These are phyloP conservation scores for Epinotia brunnichana DNA, from an alignment of 2,888 invertebrate species.

Conservation along the genomic window DNA sequence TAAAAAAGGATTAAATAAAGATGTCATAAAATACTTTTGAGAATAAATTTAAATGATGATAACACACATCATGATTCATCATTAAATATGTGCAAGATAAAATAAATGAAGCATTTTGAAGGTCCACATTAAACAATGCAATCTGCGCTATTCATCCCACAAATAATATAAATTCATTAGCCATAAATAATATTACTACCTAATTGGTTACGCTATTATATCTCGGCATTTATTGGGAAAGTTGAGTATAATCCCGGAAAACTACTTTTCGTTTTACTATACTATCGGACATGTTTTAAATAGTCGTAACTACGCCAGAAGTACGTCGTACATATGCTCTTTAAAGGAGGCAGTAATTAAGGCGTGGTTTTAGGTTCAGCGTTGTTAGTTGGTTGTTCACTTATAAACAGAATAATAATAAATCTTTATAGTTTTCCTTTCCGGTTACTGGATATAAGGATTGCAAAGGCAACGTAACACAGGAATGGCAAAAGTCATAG, in stretches of 20 bases:
- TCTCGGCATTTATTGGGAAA: conserved; percentile 26
- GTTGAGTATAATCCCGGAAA: conserved; percentile 20
- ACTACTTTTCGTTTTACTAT: conserved; percentile 22
- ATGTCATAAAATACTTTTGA: too few species aligned
- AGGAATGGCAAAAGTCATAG: too few species aligned
- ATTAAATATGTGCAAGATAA: too few species aligned
- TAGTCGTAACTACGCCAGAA: not conserved
- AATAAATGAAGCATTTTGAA: not conserved
- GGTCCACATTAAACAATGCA: not conserved
- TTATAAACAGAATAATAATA: conserved; percentile 19
- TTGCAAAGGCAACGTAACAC: not conserved
- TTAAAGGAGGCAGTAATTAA: not conserved
- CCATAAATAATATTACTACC: conserved; percentile 27
- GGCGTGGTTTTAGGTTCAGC: conserved; percentile 26
- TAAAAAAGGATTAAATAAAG: too few species aligned
- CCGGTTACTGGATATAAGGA: not conserved
- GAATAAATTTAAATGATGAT: too few species aligned
- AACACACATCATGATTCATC: too few species aligned
- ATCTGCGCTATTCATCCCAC: not conserved
- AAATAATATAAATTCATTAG: conserved; percentile 2
- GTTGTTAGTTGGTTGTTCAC: conserved; percentile 5
- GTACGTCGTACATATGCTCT: not conserved
- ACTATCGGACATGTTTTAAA: not conserved
- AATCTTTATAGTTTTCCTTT: conserved; percentile 16
- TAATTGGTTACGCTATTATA: conserved; percentile 24